Base-by-base conservation (phyloP, 2,888 invertebrate genomes). In the Maniola hyperantus region DNA sequence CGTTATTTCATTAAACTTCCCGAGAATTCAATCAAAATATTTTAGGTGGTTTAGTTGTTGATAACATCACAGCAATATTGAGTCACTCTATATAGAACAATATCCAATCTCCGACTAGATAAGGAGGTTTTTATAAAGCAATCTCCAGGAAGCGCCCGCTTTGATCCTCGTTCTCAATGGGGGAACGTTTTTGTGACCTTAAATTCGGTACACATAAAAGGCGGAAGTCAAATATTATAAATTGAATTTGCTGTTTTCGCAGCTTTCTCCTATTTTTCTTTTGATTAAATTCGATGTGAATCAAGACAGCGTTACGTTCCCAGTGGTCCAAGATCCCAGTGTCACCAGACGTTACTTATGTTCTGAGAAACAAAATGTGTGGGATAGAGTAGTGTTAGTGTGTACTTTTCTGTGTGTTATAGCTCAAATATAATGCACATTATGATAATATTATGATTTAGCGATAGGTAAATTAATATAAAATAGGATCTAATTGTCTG, bases 241-340 rank as follows among this genome's bases (percentile, higher is more conserved):
- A 71, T 71, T 71, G 69, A 71, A 67, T 71, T 39, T 64, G 67
- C 65, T 69, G 58, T 67, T 71, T 69, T 68, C 63, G 57, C 64
- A 68, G 66, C 68, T 67, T 66, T 61, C 67, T 59, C 65, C 55
- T 71, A 64, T 66, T 67, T 70, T 68, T 66, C 65, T 71, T 68
- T 67, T 71, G 72, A 72, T 73, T 72, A 74, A 72, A 71, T 71
- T 71, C 66, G 71, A 74, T 69, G 55, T 69, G 70, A 67, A 54
- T 62, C 57, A 64, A 68, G 65, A 68, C 62, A 65, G 59, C 59
- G 59, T 65, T 67, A 61, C 61, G 39, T 33, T 71, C 74, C 70
- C 71, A 53, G 10, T 26, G 26, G 26, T 1, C 2, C 26, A 26
- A 4, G 26, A 26, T 26, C 26, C 26, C 26, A 26, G 26, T 2